phyloP scores from a whole-genome alignment of 92 coral and sea anemone species.

The Porites cylindrica region DNA sequence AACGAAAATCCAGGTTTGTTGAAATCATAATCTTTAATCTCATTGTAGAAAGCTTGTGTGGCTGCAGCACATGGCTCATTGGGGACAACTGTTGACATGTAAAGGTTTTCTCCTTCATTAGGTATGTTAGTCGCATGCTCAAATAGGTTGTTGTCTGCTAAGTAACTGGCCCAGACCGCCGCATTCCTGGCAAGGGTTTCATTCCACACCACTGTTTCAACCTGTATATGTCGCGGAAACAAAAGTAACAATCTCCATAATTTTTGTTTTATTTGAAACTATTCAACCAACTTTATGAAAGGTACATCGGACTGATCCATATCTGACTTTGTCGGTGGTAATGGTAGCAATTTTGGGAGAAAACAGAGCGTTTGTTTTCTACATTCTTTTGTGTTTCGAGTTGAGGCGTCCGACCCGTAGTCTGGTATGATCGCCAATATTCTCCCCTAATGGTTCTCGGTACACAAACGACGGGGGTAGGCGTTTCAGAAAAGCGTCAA shows the following conservation, averaged over 20 bases:
- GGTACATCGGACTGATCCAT: too few relatives aligned
- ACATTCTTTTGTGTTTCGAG: too few relatives aligned
- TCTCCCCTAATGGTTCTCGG: too few relatives aligned
- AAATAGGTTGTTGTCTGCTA: slow-evolving; percentile 59
- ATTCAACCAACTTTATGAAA: too few relatives aligned
- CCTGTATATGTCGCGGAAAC: slow-evolving; percentile 6
- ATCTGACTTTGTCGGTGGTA: too few relatives aligned
- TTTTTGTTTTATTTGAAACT: neutral
- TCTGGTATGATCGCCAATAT: too few relatives aligned
- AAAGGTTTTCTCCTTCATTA: slow-evolving; percentile 78
- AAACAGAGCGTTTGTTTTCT: too few relatives aligned
- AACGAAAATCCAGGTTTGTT: slow-evolving; percentile 66
- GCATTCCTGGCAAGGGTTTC: slow-evolving; percentile 66
- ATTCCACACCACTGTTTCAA: slow-evolving; percentile 62
- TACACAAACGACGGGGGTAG: too few relatives aligned
- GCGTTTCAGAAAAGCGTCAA: too few relatives aligned
- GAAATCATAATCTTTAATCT: slow-evolving; percentile 72
- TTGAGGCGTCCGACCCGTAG: too few relatives aligned
- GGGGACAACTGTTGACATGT: slow-evolving; percentile 36
- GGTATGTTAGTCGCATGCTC: slow-evolving; percentile 33
- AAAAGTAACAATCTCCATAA: neutral
- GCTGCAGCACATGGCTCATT: slow-evolving; percentile 70
- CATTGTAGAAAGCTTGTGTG: slow-evolving; percentile 79
- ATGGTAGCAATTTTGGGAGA: too few relatives aligned
- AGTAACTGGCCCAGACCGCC: slow-evolving; percentile 73